Conservation (phyloP, 92 coral and sea anemone species). For the Plumapathes pennacea region DNA sequence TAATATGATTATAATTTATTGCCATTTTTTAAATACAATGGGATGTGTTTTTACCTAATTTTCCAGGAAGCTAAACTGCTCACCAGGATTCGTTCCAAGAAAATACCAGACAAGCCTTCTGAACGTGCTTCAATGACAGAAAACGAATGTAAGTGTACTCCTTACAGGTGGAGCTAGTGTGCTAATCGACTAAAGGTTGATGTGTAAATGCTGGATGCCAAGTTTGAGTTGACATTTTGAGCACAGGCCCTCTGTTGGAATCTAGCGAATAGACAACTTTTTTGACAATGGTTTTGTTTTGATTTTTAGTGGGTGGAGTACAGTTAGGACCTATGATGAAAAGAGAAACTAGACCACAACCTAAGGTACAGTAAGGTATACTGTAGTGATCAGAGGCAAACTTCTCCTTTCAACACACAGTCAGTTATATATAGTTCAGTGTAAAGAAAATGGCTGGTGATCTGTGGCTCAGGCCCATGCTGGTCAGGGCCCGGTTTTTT, state of each 20-base stretch:
- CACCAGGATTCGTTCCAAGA: slow-evolving; percentile 89
- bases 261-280: too few species aligned
- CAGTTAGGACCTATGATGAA: slow-evolving; percentile 85
- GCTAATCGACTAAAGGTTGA: too few species aligned
- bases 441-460: slow-evolving; percentile 1
- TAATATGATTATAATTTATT: too few species aligned
- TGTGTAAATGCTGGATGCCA: slow-evolving; percentile 62
- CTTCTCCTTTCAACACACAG: neutral
- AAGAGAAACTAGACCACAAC: slow-evolving; percentile 76
- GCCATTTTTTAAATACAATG: neutral
- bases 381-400: neutral
- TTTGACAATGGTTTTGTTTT: too few species aligned
- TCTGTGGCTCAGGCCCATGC: too few species aligned
- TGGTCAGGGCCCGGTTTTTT: too few species aligned
- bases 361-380: slow-evolving; percentile 16
- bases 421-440: neutral
- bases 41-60: neutral
- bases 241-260: too few species aligned
- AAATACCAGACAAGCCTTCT: slow-evolving; percentile 53
- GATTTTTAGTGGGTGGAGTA: slow-evolving; percentile 76
- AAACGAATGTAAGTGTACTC: too few species aligned
- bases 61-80: slow-evolving; percentile 73
- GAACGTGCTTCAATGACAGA: too few species aligned
- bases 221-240: slow-evolving; percentile 62
- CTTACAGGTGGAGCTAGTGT: too few species aligned